phyloP scores from a whole-genome alignment of 2,113 vertebrate species.

The Pao palembangensis region DNA sequence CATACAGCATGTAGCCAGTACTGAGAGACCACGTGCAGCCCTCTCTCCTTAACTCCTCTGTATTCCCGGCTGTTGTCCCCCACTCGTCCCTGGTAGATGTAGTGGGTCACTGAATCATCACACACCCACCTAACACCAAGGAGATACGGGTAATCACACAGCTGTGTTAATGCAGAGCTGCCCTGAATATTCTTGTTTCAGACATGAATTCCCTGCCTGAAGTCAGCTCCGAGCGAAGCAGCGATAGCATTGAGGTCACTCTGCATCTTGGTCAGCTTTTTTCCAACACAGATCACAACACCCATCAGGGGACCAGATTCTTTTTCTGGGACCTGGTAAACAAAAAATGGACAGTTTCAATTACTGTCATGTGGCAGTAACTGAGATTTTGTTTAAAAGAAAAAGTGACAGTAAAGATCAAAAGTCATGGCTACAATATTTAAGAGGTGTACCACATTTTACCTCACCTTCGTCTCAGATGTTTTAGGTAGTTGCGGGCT shows the following conservation, averaged over 20 bases:
- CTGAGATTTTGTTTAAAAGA: neutral
- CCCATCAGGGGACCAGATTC: constrained; percentile 71
- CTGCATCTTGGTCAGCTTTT: constrained; percentile 91
- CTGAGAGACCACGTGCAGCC: constrained; percentile 88
- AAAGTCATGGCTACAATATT: neutral
- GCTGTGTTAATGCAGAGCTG: no score
- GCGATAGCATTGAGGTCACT: constrained; percentile 86
- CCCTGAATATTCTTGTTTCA: no score
- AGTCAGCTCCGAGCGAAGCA: constrained; percentile 92
- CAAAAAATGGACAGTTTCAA: neutral
- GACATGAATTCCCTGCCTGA: constrained; percentile 71
- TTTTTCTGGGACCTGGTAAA: constrained; percentile 51
- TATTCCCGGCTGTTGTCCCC: constrained; percentile 92
- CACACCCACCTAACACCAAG: constrained; percentile 83
- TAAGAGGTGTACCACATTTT: neutral
- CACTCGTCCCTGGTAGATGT: constrained; percentile 92
- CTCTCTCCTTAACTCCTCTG: constrained; percentile 85
- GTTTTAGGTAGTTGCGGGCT: constrained; percentile 80
- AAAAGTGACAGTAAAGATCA: neutral
- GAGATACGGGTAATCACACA: neutral
- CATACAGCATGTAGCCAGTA: constrained; percentile 91
- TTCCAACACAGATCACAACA: constrained; percentile 89
- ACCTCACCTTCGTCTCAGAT: constrained; percentile 48
- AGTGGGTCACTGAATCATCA: constrained; percentile 95
- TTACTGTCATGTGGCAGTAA: neutral